Evolutionary conservation across 2,888 invertebrate genomes (phyloP), one percentile per base, ranked within the genome.

Genomic region (Lepidochrysops patricia): DNA sequence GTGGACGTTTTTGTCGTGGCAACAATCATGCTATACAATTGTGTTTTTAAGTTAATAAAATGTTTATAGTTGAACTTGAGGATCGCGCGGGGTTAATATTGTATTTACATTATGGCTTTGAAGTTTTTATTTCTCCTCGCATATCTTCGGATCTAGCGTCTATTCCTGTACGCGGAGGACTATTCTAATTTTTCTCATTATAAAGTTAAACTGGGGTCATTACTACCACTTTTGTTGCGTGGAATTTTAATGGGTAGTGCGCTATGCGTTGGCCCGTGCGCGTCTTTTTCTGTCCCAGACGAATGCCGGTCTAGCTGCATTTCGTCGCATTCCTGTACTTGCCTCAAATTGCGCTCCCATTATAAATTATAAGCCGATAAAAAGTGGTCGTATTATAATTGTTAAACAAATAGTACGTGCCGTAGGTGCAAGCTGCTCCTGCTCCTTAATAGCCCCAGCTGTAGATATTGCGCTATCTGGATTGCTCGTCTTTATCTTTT

Each of bases 181-280:
- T 57, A 43, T 58, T 37, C 57, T 49, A 52, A 60, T 57, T 61
- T 62, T 60, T 58, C 49, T 58, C 57, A 60, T 62, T 63, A 48
- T 60, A 61, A 57, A 63, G 58, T 58, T 35, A 26, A 57, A 56
- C 48, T 52, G 19, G 59, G 57, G 57, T 61, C 61, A 57, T 50
- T 60, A 57, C 60, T 60, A 60, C 59, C 57, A 61, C 57, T 64
- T 77, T 79, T 84, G 76, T 82, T 64, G 72, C 84, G 76, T 78
- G 72, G 81, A 80, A 87, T 87, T 74, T 87, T 85, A 87, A 87
- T 86, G 75, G 79, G 73, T 70, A 69, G 77, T 71, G 75, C 67
- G 73, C 74, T 73, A 76, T 73, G 75, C 73, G 68, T 70, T 71
- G 62, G 67, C 62, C 63, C 67, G 71, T 71, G 67, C 66, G 70